Conservation (phyloP, 1,140 invertebrate species). For the Bombus sylvicola region DNA sequence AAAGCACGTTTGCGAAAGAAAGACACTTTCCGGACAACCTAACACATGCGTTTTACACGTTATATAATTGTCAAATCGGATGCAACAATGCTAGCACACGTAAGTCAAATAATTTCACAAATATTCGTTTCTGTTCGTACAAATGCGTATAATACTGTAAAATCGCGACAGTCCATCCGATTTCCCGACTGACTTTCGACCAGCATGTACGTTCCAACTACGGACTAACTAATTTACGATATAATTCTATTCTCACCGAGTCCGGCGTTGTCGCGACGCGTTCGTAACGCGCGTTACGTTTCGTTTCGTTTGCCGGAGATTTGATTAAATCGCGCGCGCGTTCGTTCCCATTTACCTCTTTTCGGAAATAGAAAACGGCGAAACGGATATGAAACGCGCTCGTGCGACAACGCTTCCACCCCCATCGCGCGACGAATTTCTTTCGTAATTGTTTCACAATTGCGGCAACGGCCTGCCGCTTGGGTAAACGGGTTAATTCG, state of each 20-base stretch:
- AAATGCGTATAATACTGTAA: not conserved
- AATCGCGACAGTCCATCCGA: not conserved
- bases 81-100: no score
- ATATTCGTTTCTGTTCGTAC: no score
- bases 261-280: not conserved
- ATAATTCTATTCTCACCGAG: conserved; percentile 6
- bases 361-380: conserved; percentile 24
- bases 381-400: conserved; percentile 12
- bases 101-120: no score
- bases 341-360: not conserved
- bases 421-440: not conserved
- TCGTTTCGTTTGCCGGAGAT: not conserved
- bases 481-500: not conserved
- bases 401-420: not conserved
- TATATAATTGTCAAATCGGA: no score
- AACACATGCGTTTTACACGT: no score
- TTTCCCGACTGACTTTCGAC: not conserved
- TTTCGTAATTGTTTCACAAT: not conserved
- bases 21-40: no score
- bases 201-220: not conserved
- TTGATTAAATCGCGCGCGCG: conserved; percentile 9
- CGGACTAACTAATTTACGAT: not conserved
- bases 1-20: no score
- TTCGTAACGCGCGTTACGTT: not conserved
- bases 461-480: not conserved